phyloP scores from a whole-genome alignment of 1,140 invertebrate genomes.

The Ceratitis capitata region DNA sequence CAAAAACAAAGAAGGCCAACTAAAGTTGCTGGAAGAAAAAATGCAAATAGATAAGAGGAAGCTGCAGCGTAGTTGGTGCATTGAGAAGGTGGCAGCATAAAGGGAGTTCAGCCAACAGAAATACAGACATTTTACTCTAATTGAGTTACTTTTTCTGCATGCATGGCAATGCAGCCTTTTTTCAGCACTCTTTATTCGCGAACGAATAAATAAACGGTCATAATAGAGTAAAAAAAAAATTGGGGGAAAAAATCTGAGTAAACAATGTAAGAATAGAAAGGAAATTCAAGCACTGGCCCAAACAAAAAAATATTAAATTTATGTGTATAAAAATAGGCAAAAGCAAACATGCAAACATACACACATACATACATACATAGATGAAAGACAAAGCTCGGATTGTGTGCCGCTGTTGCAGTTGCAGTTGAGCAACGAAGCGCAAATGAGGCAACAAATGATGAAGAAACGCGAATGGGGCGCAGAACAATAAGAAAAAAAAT shows the following conservation, averaged over 20 bases:
- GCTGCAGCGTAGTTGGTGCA: not conserved
- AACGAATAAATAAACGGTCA: not conserved
- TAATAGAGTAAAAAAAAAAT: not conserved
- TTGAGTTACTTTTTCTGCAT: constrained; percentile 33
- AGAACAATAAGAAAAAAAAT: not conserved
- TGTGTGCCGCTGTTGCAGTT: not conserved
- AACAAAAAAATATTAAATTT: not conserved
- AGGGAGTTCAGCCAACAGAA: not conserved
- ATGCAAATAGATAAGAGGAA: not conserved
- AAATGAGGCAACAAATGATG: not conserved
- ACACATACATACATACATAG: not conserved
- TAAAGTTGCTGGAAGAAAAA: not conserved
- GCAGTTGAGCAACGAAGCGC: not conserved
- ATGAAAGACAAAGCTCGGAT: not conserved
- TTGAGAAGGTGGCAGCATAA: not conserved
- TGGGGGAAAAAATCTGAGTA: not conserved
- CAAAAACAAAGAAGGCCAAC: not conserved
- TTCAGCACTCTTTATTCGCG: not conserved
- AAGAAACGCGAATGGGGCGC: not conserved
- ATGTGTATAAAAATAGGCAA: not conserved
- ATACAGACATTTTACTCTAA: constrained; percentile 27
- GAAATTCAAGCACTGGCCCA: not conserved
- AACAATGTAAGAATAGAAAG: constrained; percentile 22
- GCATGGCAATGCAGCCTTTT: not conserved
- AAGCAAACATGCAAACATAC: not conserved